Conservation (phyloP, 1,140 invertebrate genomes). For the Gerris buenoi region DNA sequence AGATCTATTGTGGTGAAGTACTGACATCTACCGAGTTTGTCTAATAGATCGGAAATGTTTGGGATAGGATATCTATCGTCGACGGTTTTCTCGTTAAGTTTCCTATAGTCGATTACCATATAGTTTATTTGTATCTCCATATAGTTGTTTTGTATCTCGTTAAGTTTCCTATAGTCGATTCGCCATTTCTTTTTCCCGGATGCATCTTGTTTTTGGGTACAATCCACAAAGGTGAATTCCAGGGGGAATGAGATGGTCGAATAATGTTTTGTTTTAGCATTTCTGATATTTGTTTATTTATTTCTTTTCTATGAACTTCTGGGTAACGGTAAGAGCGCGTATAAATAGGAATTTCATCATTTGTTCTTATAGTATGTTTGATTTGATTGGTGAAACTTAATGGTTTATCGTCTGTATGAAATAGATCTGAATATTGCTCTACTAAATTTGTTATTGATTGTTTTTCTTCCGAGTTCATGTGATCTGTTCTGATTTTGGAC, state of each 20-base stretch:
- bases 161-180: slow-evolving; percentile 23
- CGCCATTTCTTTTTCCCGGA: slow-evolving; percentile 17
- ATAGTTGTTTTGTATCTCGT: too few species aligned
- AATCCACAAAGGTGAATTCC: slow-evolving; percentile 13
- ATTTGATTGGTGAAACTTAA: slow-evolving; percentile 12
- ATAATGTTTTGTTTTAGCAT: slow-evolving; percentile 16
- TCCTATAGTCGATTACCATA: too few species aligned
- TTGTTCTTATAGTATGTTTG: slow-evolving; percentile 23
- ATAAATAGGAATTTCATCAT: slow-evolving; percentile 17
- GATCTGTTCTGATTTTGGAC: too few species aligned
- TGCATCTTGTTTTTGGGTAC: slow-evolving; percentile 20
- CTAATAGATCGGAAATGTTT: slow-evolving; percentile 5
- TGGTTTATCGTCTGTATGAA: background rate
- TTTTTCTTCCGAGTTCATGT: background rate
- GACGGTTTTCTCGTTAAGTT: too few species aligned
- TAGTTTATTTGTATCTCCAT: too few species aligned
- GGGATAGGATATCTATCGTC: slow-evolving; percentile 1
- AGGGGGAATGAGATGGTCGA: slow-evolving; percentile 11
- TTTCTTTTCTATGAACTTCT: slow-evolving; percentile 25
- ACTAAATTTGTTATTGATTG: slow-evolving; percentile 5
- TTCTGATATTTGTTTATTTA: slow-evolving; percentile 25
- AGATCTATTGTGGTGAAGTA: too few species aligned
- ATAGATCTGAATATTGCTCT: slow-evolving; percentile 3
- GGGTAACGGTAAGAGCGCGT: slow-evolving; percentile 27
- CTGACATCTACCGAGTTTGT: background rate